These are phyloP conservation scores for Adrianichthys oophorus DNA, from an alignment of 2,797 vertebrate species.

Conservation along the genomic window DNA sequence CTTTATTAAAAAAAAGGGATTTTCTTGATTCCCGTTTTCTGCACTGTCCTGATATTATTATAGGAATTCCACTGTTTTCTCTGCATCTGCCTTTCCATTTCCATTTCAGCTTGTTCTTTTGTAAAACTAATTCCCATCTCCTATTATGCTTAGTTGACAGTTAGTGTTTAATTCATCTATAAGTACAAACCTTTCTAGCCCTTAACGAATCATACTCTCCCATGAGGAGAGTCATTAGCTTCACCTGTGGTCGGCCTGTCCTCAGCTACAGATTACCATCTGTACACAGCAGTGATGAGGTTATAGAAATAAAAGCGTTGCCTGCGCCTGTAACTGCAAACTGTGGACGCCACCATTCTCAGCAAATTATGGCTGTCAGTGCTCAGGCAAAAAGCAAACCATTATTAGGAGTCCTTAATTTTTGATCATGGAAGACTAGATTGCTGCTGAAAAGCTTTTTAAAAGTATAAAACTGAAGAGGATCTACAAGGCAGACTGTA, in stretches of 20 bases:
- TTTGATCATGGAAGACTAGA: conserved; percentile 44
- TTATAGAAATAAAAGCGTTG: conserved; percentile 26
- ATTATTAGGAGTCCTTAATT: conserved; percentile 43
- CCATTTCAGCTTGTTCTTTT: neutral
- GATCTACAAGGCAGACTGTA: conserved; percentile 16
- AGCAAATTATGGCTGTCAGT: conserved; percentile 29
- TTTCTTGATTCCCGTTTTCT: neutral
- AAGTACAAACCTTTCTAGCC: conserved; percentile 22
- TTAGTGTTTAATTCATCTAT: conserved; percentile 59
- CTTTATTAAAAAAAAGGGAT: neutral
- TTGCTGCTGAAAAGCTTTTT: conserved; percentile 3
- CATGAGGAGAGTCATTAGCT: conserved; percentile 30
- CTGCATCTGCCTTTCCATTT: neutral
- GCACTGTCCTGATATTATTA: neutral
- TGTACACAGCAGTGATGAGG: conserved; percentile 35
- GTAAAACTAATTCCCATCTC: conserved; percentile 6
- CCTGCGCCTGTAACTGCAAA: conserved; percentile 26
- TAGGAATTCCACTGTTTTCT: neutral
- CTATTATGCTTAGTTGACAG: conserved; percentile 24
- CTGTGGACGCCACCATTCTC: conserved; percentile 49
- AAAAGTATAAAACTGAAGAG: conserved; percentile 3
- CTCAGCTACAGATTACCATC: conserved; percentile 39
- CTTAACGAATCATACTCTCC: conserved; percentile 47
- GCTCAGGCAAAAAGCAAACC: conserved; percentile 14
- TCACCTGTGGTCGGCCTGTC: conserved; percentile 33